A percentile compares a stretch with the other conserved stretches of the same genome.
phyloP scores from a whole-genome alignment of 2,797 vertebrate genomes.

The Fistularia commersonii region DNA sequence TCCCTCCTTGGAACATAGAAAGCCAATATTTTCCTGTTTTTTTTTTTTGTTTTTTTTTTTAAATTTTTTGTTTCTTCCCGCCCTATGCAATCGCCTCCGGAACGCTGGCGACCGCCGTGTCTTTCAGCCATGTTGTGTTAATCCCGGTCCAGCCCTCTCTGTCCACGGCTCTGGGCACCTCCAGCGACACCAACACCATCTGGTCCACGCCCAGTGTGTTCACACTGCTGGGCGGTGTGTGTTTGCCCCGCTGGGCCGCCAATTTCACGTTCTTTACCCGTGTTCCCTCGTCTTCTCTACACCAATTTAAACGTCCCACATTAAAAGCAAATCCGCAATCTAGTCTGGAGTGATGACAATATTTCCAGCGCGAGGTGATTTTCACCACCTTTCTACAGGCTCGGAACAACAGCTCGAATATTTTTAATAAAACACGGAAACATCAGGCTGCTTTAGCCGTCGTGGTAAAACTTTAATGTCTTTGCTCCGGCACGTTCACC shows the following conservation, averaged over 20 bases:
- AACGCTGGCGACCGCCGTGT: slow-evolving; percentile 11
- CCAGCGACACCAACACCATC: slow-evolving; percentile 42
- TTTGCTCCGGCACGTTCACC: slow-evolving; percentile 10
- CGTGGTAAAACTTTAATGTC: too few species aligned
- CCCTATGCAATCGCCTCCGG: slow-evolving; percentile 18
- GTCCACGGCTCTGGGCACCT: slow-evolving; percentile 38
- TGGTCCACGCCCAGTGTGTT: slow-evolving; percentile 59
- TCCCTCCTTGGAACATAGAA: background rate
- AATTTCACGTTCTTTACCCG: too few species aligned
- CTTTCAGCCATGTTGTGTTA: slow-evolving; percentile 31
- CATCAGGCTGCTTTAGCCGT: too few species aligned
- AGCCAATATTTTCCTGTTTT: background rate
- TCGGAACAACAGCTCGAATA: too few species aligned
- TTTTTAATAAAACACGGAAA: too few species aligned
- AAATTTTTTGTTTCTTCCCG: background rate
- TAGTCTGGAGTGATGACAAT: too few species aligned
- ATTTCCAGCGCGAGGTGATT: too few species aligned
- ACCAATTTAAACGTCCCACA: too few species aligned
- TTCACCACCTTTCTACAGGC: too few species aligned
- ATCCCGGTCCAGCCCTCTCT: slow-evolving; percentile 23
- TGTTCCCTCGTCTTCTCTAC: too few species aligned
- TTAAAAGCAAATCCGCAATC: too few species aligned
- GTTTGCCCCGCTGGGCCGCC: slow-evolving; percentile 32
- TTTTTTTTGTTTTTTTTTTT: background rate
- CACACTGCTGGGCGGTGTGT: slow-evolving; percentile 44